Evolutionary conservation across 1,140 invertebrate genomes (phyloP), one percentile per base, ranked within the genome.

Genomic region (Leptopilina clavipes): DNA sequence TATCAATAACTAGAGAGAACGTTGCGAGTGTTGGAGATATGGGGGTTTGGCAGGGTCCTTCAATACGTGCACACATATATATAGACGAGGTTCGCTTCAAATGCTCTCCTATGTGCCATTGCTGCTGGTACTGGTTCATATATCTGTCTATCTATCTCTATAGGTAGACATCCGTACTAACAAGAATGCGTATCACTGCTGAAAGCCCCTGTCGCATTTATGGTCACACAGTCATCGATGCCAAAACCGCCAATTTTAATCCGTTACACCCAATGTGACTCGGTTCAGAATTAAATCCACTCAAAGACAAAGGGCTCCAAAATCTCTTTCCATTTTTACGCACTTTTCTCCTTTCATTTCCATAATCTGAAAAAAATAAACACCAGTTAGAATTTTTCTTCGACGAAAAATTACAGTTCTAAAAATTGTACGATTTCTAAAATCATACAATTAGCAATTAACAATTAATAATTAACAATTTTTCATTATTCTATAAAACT

Each of bases 1-100:
- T 83, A 83, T 83, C 82, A 82, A 83, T 83, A 83, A 83, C 79
- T 78, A 76, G 59, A 65, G 59, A 65, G 59, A 65, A 65, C 22
- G 59, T 65, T 65, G 59, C 59, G 25, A 65, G 59, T 65, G 59
- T 65, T 31, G 22, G 14, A 19, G n/a, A 31, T 65, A 65, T 65
- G 25, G 59, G 59, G 22, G 59, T 65, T 65, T 65, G 59, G 59
- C 59, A 65, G 59, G 59, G 25, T 65, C 59, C 59, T 37, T 17
- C 12, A 52, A n/a, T 52, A 52, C 59, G 14, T 31, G 31, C 59
- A 25, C 14, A 65, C 14, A 31, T 22, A 22, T 12, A 65, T 65
- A 65, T 40, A 31, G 25, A 31, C 5, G 5, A 40, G 10, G 22
- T 65, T 31, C 25, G 25, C 59, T 31, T 37, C 59, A 12, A 65